phyloP scores from a whole-genome alignment of 2,113 vertebrate species.

The Gorsachius goisagi region DNA sequence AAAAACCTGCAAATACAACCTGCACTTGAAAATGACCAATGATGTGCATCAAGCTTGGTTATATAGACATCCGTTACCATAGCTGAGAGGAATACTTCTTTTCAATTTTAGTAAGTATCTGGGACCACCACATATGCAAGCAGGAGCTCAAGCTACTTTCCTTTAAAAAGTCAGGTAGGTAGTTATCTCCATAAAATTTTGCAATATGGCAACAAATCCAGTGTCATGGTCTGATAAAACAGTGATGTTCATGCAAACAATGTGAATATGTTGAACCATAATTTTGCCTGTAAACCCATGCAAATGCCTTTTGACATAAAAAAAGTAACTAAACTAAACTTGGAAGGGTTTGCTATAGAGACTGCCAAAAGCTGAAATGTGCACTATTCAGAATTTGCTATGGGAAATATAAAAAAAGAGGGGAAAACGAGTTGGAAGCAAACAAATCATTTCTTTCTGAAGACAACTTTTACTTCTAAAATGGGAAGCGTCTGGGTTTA shows the following conservation, averaged over 20 bases:
- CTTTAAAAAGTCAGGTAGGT: not conserved
- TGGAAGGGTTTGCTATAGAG: slow-evolving; percentile 54
- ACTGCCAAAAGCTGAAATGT: slow-evolving; percentile 66
- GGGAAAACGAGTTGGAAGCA: slow-evolving; percentile 53
- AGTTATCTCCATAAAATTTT: not conserved
- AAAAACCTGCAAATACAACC: not conserved
- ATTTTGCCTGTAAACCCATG: slow-evolving; percentile 61
- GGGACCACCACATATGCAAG: not conserved
- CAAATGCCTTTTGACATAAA: slow-evolving; percentile 67
- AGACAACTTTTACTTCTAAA: slow-evolving; percentile 64
- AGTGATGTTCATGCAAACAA: slow-evolving; percentile 53
- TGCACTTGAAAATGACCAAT: not conserved
- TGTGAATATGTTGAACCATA: slow-evolving; percentile 57
- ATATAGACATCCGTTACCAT: not conserved
- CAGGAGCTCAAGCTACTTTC: not conserved
- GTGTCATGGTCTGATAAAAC: slow-evolving; percentile 4
- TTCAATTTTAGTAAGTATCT: not conserved
- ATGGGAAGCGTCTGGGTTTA: slow-evolving; percentile 62
- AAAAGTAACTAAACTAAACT: slow-evolving; percentile 70
- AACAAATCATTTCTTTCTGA: slow-evolving; percentile 63
- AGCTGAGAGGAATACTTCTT: not conserved
- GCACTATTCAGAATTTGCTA: slow-evolving; percentile 59
- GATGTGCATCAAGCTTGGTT: not conserved
- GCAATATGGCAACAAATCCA: slow-evolving; percentile 26
- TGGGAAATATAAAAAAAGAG: slow-evolving; percentile 51